These are phyloP conservation scores for Neotoxoptera formosana DNA, from an alignment of 1,140 invertebrate species.

Conservation along the genomic window DNA sequence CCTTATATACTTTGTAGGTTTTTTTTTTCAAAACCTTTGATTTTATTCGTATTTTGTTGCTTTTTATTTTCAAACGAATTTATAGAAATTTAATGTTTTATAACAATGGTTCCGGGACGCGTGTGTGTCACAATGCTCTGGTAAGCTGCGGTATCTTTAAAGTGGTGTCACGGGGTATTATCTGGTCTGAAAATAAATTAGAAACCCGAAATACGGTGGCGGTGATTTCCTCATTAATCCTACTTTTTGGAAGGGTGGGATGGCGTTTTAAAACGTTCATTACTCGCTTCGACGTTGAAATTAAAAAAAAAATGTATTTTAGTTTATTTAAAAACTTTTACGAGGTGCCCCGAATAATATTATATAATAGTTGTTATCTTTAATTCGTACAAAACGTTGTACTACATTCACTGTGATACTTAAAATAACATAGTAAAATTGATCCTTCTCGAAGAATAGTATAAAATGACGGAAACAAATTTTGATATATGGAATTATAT, in stretches of 20 bases:
- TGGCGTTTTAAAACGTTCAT: not conserved
- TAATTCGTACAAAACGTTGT: not conserved
- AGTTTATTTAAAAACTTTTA: not conserved
- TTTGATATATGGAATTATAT: no score
- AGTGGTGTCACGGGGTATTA: not conserved
- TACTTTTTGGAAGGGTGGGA: not conserved
- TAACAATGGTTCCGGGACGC: not conserved
- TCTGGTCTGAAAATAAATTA: not conserved
- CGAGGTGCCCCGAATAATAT: not conserved
- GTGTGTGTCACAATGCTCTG: not conserved
- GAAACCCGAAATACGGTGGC: not conserved
- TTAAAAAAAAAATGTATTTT: not conserved
- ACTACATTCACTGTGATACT: not conserved
- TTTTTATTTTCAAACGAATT: not conserved
- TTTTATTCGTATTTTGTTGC: not conserved
- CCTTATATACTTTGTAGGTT: not conserved
- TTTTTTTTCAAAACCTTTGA: not conserved
- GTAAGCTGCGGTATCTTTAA: not conserved
- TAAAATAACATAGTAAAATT: not conserved
- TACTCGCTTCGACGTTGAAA: not conserved
- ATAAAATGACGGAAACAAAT: no score
- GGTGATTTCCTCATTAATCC: not conserved
- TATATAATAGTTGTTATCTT: no score
- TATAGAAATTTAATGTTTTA: not conserved
- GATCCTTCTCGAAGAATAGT: no score